Evolutionary conservation across 2,888 invertebrate genomes (phyloP).

Genomic region (Apocheima hispidaria): DNA sequence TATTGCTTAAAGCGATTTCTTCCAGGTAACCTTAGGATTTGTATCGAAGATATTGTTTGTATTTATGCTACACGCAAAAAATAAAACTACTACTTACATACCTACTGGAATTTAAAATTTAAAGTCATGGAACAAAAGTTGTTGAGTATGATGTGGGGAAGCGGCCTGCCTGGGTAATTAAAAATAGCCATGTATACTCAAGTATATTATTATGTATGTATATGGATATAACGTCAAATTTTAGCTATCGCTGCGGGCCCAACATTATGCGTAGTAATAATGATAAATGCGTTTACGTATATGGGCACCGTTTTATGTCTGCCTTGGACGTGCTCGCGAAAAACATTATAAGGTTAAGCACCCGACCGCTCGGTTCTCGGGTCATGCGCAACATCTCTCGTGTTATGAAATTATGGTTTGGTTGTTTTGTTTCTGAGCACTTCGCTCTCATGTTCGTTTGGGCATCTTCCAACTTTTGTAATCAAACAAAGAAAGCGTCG

Average conservation of each 20-base stretch:
- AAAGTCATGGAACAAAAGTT: too few species aligned
- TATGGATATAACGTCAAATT: too few species aligned
- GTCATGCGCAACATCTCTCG: conserved; percentile 23
- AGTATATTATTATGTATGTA: neutral
- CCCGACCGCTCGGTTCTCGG: conserved; percentile 62
- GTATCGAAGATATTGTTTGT: too few species aligned
- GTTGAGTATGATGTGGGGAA: too few species aligned
- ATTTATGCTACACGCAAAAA: too few species aligned
- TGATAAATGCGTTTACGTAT: too few species aligned
- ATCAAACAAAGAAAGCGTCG: neutral
- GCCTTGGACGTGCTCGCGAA: conserved; percentile 61
- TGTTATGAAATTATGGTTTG: conserved; percentile 13
- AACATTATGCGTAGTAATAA: neutral
- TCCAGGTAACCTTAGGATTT: too few species aligned
- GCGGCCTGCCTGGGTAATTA: too few species aligned
- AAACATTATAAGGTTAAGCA: conserved; percentile 73
- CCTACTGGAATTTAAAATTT: too few species aligned
- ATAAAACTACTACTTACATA: too few species aligned
- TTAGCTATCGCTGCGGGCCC: neutral
- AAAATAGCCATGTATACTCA: too few species aligned
- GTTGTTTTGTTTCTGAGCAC: neutral
- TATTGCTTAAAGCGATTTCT: too few species aligned
- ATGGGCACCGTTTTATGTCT: conserved; percentile 26
- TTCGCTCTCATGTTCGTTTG: neutral
- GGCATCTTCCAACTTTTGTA: neutral